Percentiles rank a stretch among this genome's conserved stretches.
These are phyloP conservation scores for Ditula angustiorana DNA, from an alignment of 2,888 invertebrate genomes.

Conservation along the genomic window DNA sequence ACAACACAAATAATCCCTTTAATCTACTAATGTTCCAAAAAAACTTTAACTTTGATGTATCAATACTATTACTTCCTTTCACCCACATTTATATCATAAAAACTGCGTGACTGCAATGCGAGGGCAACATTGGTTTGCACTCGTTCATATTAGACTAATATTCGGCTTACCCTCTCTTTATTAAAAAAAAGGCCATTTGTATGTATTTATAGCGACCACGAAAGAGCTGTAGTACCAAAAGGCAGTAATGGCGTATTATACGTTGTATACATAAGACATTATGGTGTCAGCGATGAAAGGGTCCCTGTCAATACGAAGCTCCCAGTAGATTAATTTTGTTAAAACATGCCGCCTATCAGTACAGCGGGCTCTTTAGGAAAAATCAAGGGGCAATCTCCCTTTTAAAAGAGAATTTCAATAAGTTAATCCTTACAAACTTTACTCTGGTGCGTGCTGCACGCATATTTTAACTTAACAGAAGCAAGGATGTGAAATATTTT, in stretches of 20 bases:
- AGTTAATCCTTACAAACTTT: slow-evolving; percentile 20
- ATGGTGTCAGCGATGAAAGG: slow-evolving; percentile 45
- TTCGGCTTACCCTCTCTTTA: slow-evolving; percentile 81
- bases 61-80: slow-evolving; percentile 51
- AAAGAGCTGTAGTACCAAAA: slow-evolving; percentile 41
- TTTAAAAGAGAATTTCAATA: slow-evolving; percentile 9
- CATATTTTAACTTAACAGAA: slow-evolving; percentile 5
- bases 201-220: slow-evolving; percentile 76
- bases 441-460: slow-evolving; percentile 3
- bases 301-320: slow-evolving; percentile 68
- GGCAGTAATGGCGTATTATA: background rate
- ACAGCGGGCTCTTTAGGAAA: slow-evolving; percentile 16
- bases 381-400: slow-evolving; percentile 2
- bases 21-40: slow-evolving; percentile 31
- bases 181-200: slow-evolving; percentile 84
- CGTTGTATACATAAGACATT: background rate
- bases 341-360: slow-evolving; percentile 65
- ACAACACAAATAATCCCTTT: slow-evolving; percentile 6
- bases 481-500: background rate
- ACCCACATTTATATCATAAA: slow-evolving; percentile 67
- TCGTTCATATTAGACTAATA: slow-evolving; percentile 82
- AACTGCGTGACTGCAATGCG: slow-evolving; percentile 62
- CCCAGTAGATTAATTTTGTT: slow-evolving; percentile 80
- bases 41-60: slow-evolving; percentile 38
- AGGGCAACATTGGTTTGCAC: slow-evolving; percentile 83